Percentiles rank a stretch among this genome's conserved stretches.
These are phyloP conservation scores for Philonicus albiceps DNA, from an alignment of 2,888 invertebrate genomes.

Conservation along the genomic window DNA sequence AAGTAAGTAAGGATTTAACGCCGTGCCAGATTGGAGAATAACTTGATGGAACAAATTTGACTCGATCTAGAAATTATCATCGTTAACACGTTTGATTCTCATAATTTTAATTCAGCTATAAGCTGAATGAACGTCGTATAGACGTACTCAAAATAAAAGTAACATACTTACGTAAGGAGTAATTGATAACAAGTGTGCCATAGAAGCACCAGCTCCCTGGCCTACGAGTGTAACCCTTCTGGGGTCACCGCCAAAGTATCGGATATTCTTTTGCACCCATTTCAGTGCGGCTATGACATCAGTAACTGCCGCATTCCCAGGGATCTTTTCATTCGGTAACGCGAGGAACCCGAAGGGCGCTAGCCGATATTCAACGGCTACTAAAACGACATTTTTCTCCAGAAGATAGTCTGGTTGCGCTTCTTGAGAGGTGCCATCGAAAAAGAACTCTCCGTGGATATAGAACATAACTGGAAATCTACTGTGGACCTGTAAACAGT, in stretches of 20 bases:
- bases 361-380: conserved; percentile 65
- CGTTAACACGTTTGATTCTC: too few species aligned
- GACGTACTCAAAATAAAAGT: neutral
- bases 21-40: conserved; percentile 67
- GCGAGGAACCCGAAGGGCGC: conserved; percentile 67
- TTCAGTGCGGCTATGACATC: conserved; percentile 65
- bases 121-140: too few species aligned
- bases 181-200: conserved; percentile 64
- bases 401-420: conserved; percentile 63
- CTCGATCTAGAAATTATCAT: conserved; percentile 34
- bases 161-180: conserved; percentile 58
- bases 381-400: conserved; percentile 64
- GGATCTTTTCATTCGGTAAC: conserved; percentile 64
- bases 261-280: conserved; percentile 66
- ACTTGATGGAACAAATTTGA: conserved; percentile 62
- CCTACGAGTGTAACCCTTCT: conserved; percentile 65
- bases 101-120: too few species aligned
- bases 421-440: conserved; percentile 60
- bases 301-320: conserved; percentile 67
- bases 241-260: conserved; percentile 65
- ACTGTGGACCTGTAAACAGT: conserved; percentile 48
- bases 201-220: conserved; percentile 66
- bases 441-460: conserved; percentile 64
- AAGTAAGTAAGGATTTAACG: conserved; percentile 65
- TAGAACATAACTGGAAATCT: conserved; percentile 62